These are phyloP conservation scores for Bhutanitis thaidina DNA, from an alignment of 2,888 invertebrate species.

Conservation along the genomic window DNA sequence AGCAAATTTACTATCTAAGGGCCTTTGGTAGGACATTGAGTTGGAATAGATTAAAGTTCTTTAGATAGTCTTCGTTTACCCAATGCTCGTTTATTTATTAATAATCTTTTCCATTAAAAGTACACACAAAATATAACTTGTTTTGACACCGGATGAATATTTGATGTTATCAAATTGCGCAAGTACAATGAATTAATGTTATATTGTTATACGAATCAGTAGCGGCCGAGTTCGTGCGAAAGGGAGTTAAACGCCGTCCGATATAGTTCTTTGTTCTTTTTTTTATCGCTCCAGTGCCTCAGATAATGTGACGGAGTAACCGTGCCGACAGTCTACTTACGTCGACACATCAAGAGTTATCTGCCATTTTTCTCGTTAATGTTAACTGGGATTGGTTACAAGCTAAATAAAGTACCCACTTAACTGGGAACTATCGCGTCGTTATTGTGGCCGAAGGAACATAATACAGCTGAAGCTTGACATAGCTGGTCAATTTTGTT, in stretches of 20 bases:
- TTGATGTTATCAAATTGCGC: no score
- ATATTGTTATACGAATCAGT: conserved; percentile 64
- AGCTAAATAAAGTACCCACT: conserved; percentile 51
- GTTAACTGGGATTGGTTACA: conserved; percentile 47
- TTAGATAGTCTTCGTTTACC: no score
- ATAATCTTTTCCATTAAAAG: no score
- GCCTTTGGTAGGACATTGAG: no score
- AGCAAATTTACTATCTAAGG: no score
- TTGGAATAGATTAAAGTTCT: no score
- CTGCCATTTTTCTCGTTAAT: conserved; percentile 69
- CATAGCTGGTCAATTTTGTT: neutral
- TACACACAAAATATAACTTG: no score
- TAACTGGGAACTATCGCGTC: conserved; percentile 47
- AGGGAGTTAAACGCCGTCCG: conserved; percentile 67
- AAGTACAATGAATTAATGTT: conserved; percentile 22
- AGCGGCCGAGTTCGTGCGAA: conserved; percentile 64
- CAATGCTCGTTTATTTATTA: no score
- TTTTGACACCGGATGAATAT: no score
- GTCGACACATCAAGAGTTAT: conserved; percentile 55
- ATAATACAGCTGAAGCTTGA: conserved; percentile 18
- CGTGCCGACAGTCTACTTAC: conserved; percentile 33
- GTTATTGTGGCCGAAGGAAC: conserved; percentile 24
- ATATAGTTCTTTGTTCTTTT: conserved; percentile 77
- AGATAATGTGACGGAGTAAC: conserved; percentile 59
- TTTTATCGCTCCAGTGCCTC: conserved; percentile 74